Evolutionary conservation across 2,888 invertebrate species (phyloP), one percentile per base, ranked within the genome.

Genomic region (Yponomeuta sedellus): DNA sequence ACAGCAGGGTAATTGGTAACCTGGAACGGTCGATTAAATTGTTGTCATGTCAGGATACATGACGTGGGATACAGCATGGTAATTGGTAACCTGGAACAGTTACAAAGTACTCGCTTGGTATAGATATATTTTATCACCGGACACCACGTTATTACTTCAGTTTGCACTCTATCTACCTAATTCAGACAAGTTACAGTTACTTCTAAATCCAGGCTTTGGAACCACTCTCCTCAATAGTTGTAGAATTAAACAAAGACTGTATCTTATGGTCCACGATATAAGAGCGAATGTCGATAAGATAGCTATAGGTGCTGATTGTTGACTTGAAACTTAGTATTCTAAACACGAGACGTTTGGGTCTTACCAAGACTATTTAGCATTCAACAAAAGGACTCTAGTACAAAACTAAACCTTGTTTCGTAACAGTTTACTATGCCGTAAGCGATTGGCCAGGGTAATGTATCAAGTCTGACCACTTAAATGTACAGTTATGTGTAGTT

Each of bases 351-450:
- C 25, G 44, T 52, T 16, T 52, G 44, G 44, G n/a, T 44, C 22
- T 44, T 64, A 52, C 52, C 64, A 64, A 52, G 19, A 44, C 61
- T 52, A 64, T 62, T 70, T 69, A 67, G 66, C 69, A 71, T 71
- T 69, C 71, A 69, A 65, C 52, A 20, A 19, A 22, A 20, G 61
- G 66, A 34, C 66, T 65, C 52, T 10, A 25, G 64, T 67, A 39
- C 66, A 67, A 64, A 67, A 64, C 66, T 56, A 66, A 68, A 66
- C 66, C 66, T 66, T 64, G 63, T 68, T 68, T 64, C 68, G 65
- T 65, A 59, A 65, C 20, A 52, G 61, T 64, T 68, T 68, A 61
- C 65, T 25, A 66, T 61, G 66, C 62, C 59, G 62, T 61, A 19
- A 58, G 39, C n/a, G 11, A 59, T 10, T 52, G 44, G 16, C 16